phyloP scores from a whole-genome alignment of 2,797 vertebrate genomes.

The Coreius guichenoti region DNA sequence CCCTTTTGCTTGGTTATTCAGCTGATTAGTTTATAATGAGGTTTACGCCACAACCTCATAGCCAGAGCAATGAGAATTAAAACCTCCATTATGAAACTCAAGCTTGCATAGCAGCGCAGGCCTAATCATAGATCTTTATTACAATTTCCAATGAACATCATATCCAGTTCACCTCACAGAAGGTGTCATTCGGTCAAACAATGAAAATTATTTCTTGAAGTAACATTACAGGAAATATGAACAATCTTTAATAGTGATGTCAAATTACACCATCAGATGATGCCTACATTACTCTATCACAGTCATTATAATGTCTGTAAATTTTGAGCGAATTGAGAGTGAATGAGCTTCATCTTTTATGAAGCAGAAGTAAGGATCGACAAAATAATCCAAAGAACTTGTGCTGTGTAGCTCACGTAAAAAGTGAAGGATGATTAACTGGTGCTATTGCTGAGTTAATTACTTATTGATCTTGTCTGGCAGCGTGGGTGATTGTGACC shows the following conservation, averaged over 20 bases:
- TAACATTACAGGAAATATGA: not conserved
- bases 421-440: conserved; percentile 50
- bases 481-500: conserved; percentile 49
- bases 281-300: not conserved
- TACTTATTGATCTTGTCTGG: conserved; percentile 57
- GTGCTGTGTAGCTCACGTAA: conserved; percentile 1
- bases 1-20: conserved; percentile 39
- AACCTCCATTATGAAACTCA: conserved; percentile 27
- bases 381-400: not conserved
- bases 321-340: not conserved
- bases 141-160: conserved; percentile 1
- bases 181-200: not conserved
- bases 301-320: not conserved
- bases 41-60: not conserved
- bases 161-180: not conserved
- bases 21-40: conserved; percentile 50
- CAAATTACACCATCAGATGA: not conserved
- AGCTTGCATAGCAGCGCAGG: not conserved
- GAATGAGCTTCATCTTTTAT: not conserved
- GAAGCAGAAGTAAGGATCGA: conserved; percentile 12
- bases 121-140: conserved; percentile 27
- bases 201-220: not conserved
- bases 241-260: not conserved
- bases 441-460: conserved; percentile 45
- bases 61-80: conserved; percentile 19